A percentile compares a stretch with the other conserved stretches of the same genome.
Evolutionary conservation across 2,888 invertebrate species (phyloP).

Genomic region (Alviniconcha strummeri): DNA sequence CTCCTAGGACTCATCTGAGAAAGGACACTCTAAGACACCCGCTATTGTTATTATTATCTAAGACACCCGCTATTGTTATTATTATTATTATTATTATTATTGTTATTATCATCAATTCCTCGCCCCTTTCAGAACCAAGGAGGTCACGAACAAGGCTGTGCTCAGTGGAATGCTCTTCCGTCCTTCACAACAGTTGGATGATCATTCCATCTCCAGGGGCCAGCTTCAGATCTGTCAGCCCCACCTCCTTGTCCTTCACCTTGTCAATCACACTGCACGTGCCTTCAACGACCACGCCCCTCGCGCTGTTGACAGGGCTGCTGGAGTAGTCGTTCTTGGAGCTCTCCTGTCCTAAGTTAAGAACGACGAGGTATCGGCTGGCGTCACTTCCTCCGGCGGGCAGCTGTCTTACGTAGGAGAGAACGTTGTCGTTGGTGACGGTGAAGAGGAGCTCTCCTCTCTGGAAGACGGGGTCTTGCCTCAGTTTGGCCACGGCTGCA

Average conservation of each 20-base stretch:
- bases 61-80: too few species aligned
- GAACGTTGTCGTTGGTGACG: constrained; percentile 48
- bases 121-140: background rate
- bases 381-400: background rate
- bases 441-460: constrained; percentile 44
- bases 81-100: too few species aligned
- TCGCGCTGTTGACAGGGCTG: constrained; percentile 10
- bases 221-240: background rate
- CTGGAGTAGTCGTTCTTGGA: constrained; percentile 43
- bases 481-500: constrained; percentile 34
- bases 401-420: constrained; percentile 51
- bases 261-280: constrained; percentile 26
- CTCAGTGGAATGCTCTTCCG: too few species aligned
- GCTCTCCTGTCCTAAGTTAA: constrained; percentile 36
- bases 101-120: background rate
- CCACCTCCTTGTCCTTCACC: constrained; percentile 23
- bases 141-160: too few species aligned
- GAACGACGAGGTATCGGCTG: constrained; percentile 36
- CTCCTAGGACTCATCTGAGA: too few species aligned
- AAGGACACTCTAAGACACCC: too few species aligned
- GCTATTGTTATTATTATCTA: too few species aligned
- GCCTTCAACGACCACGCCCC: constrained; percentile 33
- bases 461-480: constrained; percentile 38
- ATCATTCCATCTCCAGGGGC: constrained; percentile 26
- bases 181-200: constrained; percentile 6